Conservation (phyloP, 2,888 invertebrate genomes). For the Myopa testacea region DNA sequence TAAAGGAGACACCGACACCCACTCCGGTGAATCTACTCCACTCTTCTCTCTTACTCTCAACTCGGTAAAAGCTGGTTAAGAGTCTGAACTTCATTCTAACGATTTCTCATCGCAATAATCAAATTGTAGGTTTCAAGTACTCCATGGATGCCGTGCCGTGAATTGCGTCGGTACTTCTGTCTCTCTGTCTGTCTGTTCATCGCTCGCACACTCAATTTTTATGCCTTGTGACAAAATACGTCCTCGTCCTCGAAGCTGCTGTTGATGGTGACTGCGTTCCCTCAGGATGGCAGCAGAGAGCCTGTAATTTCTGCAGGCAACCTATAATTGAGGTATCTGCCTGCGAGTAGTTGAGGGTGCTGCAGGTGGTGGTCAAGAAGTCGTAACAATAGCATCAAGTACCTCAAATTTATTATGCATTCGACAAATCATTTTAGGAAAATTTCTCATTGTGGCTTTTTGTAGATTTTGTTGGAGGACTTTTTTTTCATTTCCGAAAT, state of each 20-base stretch:
- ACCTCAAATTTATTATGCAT: conserved; percentile 54
- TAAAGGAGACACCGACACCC: background rate
- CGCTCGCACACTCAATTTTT: conserved; percentile 10
- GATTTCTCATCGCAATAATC: conserved; percentile 63
- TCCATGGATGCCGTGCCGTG: conserved; percentile 8
- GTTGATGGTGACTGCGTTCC: background rate
- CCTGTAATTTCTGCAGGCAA: background rate
- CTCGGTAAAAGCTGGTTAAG: background rate
- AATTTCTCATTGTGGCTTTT: conserved; percentile 57
- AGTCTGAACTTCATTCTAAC: conserved; percentile 52
- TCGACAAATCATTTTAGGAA: conserved; percentile 62
- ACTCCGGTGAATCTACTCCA: background rate
- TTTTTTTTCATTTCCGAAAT: conserved; percentile 58
- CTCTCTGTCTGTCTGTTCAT: conserved; percentile 47
- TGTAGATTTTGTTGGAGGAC: conserved; percentile 40
- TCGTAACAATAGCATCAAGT: conserved; percentile 3
- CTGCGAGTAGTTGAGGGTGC: background rate
- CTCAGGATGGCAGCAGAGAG: background rate
- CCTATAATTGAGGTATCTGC: conserved; percentile 3
- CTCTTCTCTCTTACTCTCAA: background rate
- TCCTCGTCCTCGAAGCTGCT: background rate
- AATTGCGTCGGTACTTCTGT: background rate
- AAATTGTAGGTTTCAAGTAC: conserved; percentile 60
- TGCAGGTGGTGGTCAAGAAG: background rate
- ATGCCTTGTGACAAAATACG: background rate